Evolutionary conservation across 2,888 invertebrate genomes (phyloP), one percentile per base, ranked within the genome.

Genomic region (Trichopoda pennipes): DNA sequence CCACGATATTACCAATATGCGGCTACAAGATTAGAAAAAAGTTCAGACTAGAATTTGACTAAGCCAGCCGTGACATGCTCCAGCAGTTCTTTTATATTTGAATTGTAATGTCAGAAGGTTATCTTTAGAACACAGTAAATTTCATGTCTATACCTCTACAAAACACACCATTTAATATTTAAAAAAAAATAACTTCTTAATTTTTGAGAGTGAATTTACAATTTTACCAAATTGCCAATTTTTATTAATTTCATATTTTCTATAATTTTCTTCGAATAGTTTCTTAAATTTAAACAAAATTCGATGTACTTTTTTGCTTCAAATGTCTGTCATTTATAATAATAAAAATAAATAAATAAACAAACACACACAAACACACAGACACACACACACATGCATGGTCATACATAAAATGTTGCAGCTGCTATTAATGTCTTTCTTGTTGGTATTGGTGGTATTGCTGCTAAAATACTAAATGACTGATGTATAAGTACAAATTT

Each of bases 291-390:
- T 12, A 38, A 73, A 55, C 3, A 42, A 32, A 69, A 28, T 35
- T 53, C 63, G 53, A 28, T 56, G 23, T n/a, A 70, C 61, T 81
- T 69, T 81, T 69, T 56, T 58, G 53, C 69, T 38, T 69, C 42
- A 44, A n/a, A 19, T 69, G 69, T 64, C 60, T 58, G 53, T 78
- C 81, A 78, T 81, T 81, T 78, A 74, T 78, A 77, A 77, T 63
- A 51, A 63, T 35, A 77, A 42, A 44, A 61, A 14, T 17, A 47
- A 35, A 7, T 32, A 32, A 8, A 32, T 8, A 32, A 35, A 51
- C n/a, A 17, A 17, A 19, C n/a, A n/a, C n/a, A 28, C 23, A 56
- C 9, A 12, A 35, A 63, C n/a, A 38, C 14, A 64, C 28, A 66
- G 14, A 47, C 12, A 66, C 17, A n/a, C 7, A 44, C 2, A 28